phyloP scores from a whole-genome alignment of 2,113 vertebrate genomes.

The Macquaria australasica region DNA sequence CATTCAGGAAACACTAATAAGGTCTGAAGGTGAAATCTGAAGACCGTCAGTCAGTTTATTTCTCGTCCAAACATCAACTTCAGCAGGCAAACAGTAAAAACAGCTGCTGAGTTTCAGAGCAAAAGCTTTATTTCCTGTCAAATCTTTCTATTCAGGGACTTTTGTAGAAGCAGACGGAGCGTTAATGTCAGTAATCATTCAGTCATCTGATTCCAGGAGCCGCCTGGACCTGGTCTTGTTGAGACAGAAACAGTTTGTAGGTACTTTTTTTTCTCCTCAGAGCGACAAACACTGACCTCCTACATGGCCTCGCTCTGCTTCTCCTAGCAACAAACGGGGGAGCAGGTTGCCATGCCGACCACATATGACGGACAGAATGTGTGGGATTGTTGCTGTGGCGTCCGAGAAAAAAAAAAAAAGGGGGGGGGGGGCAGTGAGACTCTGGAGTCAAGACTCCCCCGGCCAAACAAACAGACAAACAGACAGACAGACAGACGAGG shows the following conservation, averaged over 20 bases:
- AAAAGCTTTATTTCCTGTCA: slow-evolving; percentile 54
- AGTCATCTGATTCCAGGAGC: background rate
- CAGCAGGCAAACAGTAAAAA: background rate
- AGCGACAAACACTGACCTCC: slow-evolving; percentile 19
- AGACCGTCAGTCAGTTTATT: background rate
- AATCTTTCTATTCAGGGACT: slow-evolving; percentile 36
- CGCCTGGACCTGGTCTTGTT: background rate
- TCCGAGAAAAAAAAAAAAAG: background rate
- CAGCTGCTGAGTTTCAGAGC: slow-evolving; percentile 37
- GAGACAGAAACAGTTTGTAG: background rate
- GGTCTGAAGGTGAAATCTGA: background rate
- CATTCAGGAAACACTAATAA: background rate
- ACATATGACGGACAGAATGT: slow-evolving; percentile 28
- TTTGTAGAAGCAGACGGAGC: background rate
- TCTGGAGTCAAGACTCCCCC: slow-evolving; percentile 6
- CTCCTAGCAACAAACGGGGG: slow-evolving; percentile 41
- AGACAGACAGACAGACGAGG: slow-evolving; percentile 13
- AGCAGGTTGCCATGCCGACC: slow-evolving; percentile 49
- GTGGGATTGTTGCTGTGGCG: slow-evolving; percentile 59
- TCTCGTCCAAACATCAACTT: background rate
- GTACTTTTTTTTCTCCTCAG: slow-evolving; percentile 17
- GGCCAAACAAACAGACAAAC: slow-evolving; percentile 18
- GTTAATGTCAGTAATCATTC: background rate
- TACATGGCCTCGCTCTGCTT: background rate
- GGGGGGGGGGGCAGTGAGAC: background rate